Percentiles rank a stretch among this genome's conserved stretches.
Conservation (phyloP, 2,888 invertebrate species). For the Caenorhabditis uteleia region DNA sequence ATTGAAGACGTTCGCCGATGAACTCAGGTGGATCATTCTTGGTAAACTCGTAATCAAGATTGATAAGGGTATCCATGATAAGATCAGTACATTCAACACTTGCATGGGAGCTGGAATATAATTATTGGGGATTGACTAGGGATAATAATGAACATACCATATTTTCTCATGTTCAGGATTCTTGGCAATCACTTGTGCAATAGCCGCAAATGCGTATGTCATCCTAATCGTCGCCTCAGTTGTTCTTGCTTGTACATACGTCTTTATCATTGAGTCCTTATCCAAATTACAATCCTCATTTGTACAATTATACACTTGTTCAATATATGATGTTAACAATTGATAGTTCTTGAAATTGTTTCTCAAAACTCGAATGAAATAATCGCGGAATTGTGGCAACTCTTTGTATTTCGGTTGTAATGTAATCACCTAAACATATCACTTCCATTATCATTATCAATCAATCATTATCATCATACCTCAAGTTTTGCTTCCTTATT, state of each 20-base stretch:
- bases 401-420: slow-evolving; percentile 56
- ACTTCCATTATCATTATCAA: not conserved
- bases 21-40: slow-evolving; percentile 55
- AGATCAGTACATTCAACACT: slow-evolving; percentile 53
- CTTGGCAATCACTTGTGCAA: slow-evolving; percentile 53
- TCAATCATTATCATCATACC: slow-evolving; percentile 3
- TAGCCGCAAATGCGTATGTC: slow-evolving; percentile 65
- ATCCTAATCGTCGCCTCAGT: slow-evolving; percentile 62
- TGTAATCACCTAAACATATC: slow-evolving; percentile 30
- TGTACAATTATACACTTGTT: slow-evolving; percentile 59
- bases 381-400: slow-evolving; percentile 62
- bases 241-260: slow-evolving; percentile 48
- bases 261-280: slow-evolving; percentile 38
- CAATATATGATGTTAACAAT: slow-evolving; percentile 64
- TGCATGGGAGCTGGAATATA: slow-evolving; percentile 44
- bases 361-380: slow-evolving; percentile 64
- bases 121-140: not conserved
- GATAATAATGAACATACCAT: slow-evolving; percentile 30
- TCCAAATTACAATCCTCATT: slow-evolving; percentile 42
- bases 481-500: slow-evolving; percentile 43
- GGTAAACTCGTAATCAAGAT: slow-evolving; percentile 54
- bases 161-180: slow-evolving; percentile 49
- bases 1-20: slow-evolving; percentile 43
- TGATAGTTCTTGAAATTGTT: slow-evolving; percentile 67
- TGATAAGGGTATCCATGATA: slow-evolving; percentile 47